A percentile compares a stretch with the other conserved stretches of the same genome.
Evolutionary conservation across 1,140 invertebrate genomes (phyloP).

Genomic region (Anoplophora glabripennis): DNA sequence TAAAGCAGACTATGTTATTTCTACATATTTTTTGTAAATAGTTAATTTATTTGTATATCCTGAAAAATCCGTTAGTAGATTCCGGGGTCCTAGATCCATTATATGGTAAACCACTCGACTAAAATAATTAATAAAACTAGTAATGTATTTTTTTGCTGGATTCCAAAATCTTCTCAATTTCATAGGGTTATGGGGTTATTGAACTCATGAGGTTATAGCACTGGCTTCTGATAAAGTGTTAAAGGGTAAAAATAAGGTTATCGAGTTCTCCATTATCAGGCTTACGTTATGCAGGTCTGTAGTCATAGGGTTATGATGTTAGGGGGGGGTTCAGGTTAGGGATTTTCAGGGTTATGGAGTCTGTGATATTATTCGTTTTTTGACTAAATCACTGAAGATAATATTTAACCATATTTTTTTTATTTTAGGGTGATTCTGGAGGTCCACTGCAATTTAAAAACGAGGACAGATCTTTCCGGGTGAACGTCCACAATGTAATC

Average conservation of each 20-base stretch:
- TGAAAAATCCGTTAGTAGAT: background rate
- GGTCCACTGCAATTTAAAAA: conserved; percentile 59
- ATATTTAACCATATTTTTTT: background rate
- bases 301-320: too few species aligned
- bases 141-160: too few species aligned
- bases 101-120: background rate
- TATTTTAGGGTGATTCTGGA: conserved; percentile 64
- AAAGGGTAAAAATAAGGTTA: too few species aligned
- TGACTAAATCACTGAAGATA: background rate
- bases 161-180: too few species aligned
- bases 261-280: too few species aligned
- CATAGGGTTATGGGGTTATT: too few species aligned
- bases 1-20: background rate
- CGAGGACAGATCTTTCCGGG: conserved; percentile 47
- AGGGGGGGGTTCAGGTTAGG: too few species aligned
- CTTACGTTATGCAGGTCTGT: too few species aligned
- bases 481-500: too few species aligned
- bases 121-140: background rate
- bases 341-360: background rate
- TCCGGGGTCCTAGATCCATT: background rate
- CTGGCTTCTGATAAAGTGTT: too few species aligned
- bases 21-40: too few species aligned
- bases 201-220: too few species aligned
- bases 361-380: background rate
- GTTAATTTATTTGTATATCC: background rate